Conservation (phyloP, 2,113 vertebrate genomes). For the Percopsis transmontana region DNA sequence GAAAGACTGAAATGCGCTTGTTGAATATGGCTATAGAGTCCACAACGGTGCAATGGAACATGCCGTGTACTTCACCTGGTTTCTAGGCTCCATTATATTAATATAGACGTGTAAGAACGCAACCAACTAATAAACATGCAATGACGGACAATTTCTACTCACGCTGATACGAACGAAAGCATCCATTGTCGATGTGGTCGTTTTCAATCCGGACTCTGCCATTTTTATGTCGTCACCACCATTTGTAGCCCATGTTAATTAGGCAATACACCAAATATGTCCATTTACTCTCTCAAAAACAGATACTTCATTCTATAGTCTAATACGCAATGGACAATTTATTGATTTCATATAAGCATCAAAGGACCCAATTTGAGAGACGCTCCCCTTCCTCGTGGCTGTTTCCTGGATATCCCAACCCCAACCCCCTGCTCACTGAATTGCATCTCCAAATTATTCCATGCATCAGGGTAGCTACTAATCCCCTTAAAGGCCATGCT, state of each 20-base stretch:
- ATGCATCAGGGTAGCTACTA: slow-evolving; percentile 8
- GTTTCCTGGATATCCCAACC: slow-evolving; percentile 47
- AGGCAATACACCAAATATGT: background rate
- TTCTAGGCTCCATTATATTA: too few species aligned
- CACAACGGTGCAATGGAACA: too few species aligned
- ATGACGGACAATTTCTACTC: slow-evolving; percentile 42
- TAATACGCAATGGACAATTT: too few species aligned
- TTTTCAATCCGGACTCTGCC: slow-evolving; percentile 69
- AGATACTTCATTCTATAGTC: too few species aligned
- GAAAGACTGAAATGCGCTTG: too few species aligned
- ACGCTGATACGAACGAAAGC: slow-evolving; percentile 70
- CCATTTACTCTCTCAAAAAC: too few species aligned
- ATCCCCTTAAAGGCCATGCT: background rate
- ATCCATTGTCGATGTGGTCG: slow-evolving; percentile 67
- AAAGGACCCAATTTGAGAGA: too few species aligned
- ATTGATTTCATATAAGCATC: slow-evolving; percentile 19
- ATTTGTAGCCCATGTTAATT: slow-evolving; percentile 22
- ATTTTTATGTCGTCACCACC: slow-evolving; percentile 61
- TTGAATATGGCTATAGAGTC: too few species aligned
- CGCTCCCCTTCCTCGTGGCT: slow-evolving; percentile 55
- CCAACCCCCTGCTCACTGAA: slow-evolving; percentile 32
- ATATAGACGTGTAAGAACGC: background rate
- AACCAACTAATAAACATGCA: background rate
- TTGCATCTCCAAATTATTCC: slow-evolving; percentile 27
- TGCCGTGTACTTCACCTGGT: too few species aligned